A percentile compares a stretch with the other conserved stretches of the same genome.
phyloP scores from a whole-genome alignment of 2,113 vertebrate species.

The Ophiodon elongatus region DNA sequence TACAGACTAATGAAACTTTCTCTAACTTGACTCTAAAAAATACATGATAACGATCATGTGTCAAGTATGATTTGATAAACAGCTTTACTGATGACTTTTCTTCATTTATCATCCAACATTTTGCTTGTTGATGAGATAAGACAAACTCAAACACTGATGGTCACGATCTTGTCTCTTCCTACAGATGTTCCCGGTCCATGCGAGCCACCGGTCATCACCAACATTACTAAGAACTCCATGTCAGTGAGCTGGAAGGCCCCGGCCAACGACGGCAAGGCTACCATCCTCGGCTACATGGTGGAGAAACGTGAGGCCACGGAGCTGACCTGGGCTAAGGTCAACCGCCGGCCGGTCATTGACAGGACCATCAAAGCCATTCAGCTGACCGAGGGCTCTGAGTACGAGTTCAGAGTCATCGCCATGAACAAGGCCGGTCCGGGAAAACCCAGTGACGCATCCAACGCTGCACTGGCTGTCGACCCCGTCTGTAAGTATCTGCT shows the following conservation, averaged over 20 bases:
- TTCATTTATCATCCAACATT: background rate
- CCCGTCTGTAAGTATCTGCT: constrained; percentile 91
- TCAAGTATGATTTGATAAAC: background rate
- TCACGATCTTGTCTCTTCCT: background rate
- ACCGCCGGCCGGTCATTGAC: constrained; percentile 94
- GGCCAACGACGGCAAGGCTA: constrained; percentile 92
- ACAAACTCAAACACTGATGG: background rate
- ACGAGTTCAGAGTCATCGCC: constrained; percentile 96
- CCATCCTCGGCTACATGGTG: constrained; percentile 95
- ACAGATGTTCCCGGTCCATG: constrained; percentile 95
- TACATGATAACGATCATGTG: background rate
- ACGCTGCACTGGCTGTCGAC: constrained; percentile 91
- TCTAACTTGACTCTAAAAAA: background rate
- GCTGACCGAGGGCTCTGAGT: constrained; percentile 95
- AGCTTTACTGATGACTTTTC: background rate
- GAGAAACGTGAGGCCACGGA: constrained; percentile 96
- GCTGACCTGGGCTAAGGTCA: constrained; percentile 95
- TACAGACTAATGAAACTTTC: background rate
- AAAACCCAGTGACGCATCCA: constrained; percentile 95
- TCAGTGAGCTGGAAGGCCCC: constrained; percentile 98
- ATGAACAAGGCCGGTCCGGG: constrained; percentile 97
- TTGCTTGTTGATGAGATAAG: background rate
- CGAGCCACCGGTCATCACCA: constrained; percentile 95
- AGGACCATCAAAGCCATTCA: constrained; percentile 94
- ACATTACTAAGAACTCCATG: constrained; percentile 96